Percentiles rank a stretch among this genome's conserved stretches.
phyloP scores from a whole-genome alignment of 2,797 vertebrate species.

The Heterohyrax brucei region DNA sequence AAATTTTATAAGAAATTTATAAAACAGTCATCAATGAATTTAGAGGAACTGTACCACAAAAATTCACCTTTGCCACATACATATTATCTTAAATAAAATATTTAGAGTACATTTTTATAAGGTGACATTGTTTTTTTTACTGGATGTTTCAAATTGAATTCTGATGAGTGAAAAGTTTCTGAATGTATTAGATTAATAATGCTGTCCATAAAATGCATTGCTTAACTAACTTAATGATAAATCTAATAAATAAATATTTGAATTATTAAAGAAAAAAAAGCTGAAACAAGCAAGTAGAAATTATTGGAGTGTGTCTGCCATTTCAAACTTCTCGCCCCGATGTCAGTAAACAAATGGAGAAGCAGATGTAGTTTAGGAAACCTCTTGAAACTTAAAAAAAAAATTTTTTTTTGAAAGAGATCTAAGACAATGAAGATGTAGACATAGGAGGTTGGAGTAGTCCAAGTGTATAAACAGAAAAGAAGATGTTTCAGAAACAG shows the following conservation, averaged over 20 bases:
- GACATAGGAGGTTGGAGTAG: neutral
- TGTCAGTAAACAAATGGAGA: neutral
- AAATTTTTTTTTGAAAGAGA: neutral
- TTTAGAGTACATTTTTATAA: conserved; percentile 44
- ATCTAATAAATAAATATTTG: conserved; percentile 49
- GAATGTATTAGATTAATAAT: neutral
- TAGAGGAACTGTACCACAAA: neutral
- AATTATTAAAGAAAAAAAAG: conserved; percentile 49
- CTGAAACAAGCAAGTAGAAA: neutral
- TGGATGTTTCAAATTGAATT: conserved; percentile 51
- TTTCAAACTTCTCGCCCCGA: neutral
- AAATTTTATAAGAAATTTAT: conserved; percentile 4
- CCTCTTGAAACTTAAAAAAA: neutral
- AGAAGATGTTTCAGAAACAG: conserved; percentile 28
- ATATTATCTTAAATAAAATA: conserved; percentile 70
- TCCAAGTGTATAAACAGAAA: conserved; percentile 35
- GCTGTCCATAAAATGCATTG: conserved; percentile 1
- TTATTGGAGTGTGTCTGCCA: conserved; percentile 39
- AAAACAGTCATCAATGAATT: neutral
- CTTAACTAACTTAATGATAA: conserved; percentile 31
- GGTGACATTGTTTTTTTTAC: neutral
- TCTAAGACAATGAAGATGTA: neutral
- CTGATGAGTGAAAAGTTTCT: neutral
- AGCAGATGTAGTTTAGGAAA: neutral
- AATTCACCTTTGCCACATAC: neutral